These are phyloP conservation scores for Lasius platythorax DNA, from an alignment of 2,888 invertebrate species.

Conservation along the genomic window DNA sequence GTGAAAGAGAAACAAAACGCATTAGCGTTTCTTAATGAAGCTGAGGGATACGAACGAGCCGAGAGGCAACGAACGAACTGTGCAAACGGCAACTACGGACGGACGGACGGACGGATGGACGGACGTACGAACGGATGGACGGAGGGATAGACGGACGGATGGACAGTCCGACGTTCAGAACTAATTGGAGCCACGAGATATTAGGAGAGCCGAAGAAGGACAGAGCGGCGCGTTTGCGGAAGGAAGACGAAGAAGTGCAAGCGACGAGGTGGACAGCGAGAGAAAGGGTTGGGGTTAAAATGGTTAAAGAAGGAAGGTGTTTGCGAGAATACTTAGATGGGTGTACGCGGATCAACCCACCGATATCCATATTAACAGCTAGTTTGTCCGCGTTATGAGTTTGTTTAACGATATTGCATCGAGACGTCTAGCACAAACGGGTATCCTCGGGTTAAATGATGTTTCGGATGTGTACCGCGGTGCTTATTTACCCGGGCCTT, in stretches of 20 bases:
- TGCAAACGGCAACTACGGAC: slow-evolving; percentile 71
- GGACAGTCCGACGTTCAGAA: slow-evolving; percentile 80
- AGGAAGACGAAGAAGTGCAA: slow-evolving; percentile 61
- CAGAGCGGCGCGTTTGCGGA: slow-evolving; percentile 55
- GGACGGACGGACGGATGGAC: slow-evolving; percentile 56
- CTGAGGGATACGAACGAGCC: slow-evolving; percentile 82
- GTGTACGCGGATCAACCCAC: slow-evolving; percentile 64
- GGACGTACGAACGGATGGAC: slow-evolving; percentile 44
- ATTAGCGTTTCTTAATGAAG: slow-evolving; percentile 86
- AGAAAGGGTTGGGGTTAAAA: slow-evolving; percentile 65
- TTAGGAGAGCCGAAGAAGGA: slow-evolving; percentile 76
- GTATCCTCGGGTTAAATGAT: slow-evolving; percentile 54
- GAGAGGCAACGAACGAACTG: slow-evolving; percentile 73
- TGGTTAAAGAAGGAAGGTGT: slow-evolving; percentile 60
- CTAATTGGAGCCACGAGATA: slow-evolving; percentile 86
- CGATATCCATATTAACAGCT: slow-evolving; percentile 73
- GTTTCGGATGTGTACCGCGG: slow-evolving; percentile 39
- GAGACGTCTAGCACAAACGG: slow-evolving; percentile 40
- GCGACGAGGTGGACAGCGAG: slow-evolving; percentile 55
- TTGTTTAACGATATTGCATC: slow-evolving; percentile 69
- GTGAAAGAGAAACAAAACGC: slow-evolving; percentile 85
- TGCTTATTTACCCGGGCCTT: slow-evolving; percentile 54
- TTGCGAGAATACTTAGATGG: slow-evolving; percentile 69
- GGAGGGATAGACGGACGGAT: slow-evolving; percentile 67
- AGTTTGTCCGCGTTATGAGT: slow-evolving; percentile 71